Conservation (phyloP, 2,113 vertebrate species). For the Lophius piscatorius region DNA sequence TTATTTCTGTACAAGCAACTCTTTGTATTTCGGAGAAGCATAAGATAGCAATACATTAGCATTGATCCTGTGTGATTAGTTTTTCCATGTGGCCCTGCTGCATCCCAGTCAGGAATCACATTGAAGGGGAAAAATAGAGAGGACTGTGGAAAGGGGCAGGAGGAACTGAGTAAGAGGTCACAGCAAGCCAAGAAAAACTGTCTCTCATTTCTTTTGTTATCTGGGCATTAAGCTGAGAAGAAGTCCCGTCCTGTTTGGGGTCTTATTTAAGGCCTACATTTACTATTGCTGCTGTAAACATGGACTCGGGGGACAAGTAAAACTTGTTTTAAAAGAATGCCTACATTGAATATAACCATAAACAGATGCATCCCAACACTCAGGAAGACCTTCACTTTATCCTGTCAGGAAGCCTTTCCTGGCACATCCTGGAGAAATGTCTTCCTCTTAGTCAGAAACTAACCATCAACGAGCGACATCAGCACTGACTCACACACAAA, state of each 20-base stretch:
- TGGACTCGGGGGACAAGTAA: neutral
- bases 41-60: constrained; percentile 50
- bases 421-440: constrained; percentile 52
- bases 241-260: neutral
- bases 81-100: constrained; percentile 58
- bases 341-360: constrained; percentile 17
- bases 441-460: constrained; percentile 55
- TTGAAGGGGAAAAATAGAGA: neutral
- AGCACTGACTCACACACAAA: neutral
- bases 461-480: constrained; percentile 19
- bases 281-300: neutral
- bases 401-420: constrained; percentile 72
- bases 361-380: constrained; percentile 38
- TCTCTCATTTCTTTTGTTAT: constrained; percentile 41
- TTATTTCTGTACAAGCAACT: constrained; percentile 57
- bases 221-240: constrained; percentile 15
- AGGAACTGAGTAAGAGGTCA: constrained; percentile 47
- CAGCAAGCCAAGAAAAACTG: constrained; percentile 48
- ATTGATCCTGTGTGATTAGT: constrained; percentile 45
- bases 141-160: constrained; percentile 23
- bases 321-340: neutral
- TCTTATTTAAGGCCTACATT: constrained; percentile 6
- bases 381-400: constrained; percentile 61
- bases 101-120: constrained; percentile 49
- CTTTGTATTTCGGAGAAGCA: constrained; percentile 69